Conservation (phyloP, 2,113 vertebrate genomes). For the Opisthocomus hoazin region DNA sequence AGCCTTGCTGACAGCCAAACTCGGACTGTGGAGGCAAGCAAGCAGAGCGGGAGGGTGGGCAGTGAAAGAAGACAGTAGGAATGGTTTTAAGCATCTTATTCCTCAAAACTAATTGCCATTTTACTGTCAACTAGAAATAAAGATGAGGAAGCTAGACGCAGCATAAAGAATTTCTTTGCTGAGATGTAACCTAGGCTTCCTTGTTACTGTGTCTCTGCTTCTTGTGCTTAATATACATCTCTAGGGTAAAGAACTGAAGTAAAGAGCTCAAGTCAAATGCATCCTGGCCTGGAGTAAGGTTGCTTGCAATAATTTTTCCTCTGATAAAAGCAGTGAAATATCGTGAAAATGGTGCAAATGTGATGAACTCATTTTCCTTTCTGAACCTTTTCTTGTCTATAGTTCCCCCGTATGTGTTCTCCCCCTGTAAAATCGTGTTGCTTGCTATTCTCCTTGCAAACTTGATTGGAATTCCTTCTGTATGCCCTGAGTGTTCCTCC, state of each 20-base stretch:
- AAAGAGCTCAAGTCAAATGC: background rate
- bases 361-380: background rate
- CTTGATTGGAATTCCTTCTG: background rate
- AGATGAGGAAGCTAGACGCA: background rate
- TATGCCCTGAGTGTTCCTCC: background rate
- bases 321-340: background rate
- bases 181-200: background rate
- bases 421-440: background rate
- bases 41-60: rapidly evolving
- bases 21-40: background rate
- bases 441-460: background rate
- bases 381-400: background rate
- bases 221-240: background rate
- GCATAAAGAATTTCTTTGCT: background rate
- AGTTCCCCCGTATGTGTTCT: rapidly evolving
- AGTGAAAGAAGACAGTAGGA: background rate
- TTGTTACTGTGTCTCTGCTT: background rate
- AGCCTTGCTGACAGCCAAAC: background rate
- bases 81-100: background rate
- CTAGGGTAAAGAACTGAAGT: background rate
- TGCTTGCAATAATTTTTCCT: background rate
- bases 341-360: background rate
- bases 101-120: background rate
- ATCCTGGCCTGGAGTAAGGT: background rate
- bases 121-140: background rate